Conservation (phyloP, 2,797 vertebrate genomes). For the Sebastes baramenuke region DNA sequence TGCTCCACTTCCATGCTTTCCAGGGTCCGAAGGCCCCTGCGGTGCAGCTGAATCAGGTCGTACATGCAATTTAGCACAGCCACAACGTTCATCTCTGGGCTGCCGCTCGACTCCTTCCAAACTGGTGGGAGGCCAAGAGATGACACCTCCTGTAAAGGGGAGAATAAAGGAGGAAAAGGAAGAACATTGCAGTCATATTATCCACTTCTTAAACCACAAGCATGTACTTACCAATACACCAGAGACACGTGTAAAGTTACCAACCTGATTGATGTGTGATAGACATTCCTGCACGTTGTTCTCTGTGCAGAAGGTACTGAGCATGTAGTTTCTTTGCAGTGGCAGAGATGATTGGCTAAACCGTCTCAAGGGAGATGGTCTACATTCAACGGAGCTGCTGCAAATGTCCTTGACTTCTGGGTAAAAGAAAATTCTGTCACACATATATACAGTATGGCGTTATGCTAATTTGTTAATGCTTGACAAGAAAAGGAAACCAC, state of each 20-base stretch:
- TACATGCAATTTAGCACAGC: slow-evolving; percentile 91
- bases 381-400: slow-evolving; percentile 82
- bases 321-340: slow-evolving; percentile 83
- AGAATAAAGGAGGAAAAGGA: neutral
- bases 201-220: neutral
- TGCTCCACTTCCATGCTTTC: slow-evolving; percentile 93
- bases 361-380: slow-evolving; percentile 83
- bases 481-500: neutral
- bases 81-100: slow-evolving; percentile 84
- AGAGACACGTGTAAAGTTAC: slow-evolving; percentile 4
- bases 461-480: neutral
- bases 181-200: neutral
- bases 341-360: slow-evolving; percentile 83
- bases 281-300: slow-evolving; percentile 92
- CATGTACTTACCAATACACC: neutral
- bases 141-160: slow-evolving; percentile 86
- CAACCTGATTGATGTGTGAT: slow-evolving; percentile 91
- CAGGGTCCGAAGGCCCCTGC: slow-evolving; percentile 85
- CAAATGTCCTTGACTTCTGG: slow-evolving; percentile 68
- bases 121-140: slow-evolving; percentile 89
- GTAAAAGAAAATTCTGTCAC: slow-evolving; percentile 21
- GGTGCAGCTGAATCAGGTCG: slow-evolving; percentile 91
- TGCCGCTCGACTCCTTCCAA: slow-evolving; percentile 77
- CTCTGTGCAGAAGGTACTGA: slow-evolving; percentile 91
- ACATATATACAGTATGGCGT: neutral